A percentile compares a stretch with the other conserved stretches of the same genome.
phyloP scores from a whole-genome alignment of 92 coral and sea anemone species.

The Epizoanthus scotinus region DNA sequence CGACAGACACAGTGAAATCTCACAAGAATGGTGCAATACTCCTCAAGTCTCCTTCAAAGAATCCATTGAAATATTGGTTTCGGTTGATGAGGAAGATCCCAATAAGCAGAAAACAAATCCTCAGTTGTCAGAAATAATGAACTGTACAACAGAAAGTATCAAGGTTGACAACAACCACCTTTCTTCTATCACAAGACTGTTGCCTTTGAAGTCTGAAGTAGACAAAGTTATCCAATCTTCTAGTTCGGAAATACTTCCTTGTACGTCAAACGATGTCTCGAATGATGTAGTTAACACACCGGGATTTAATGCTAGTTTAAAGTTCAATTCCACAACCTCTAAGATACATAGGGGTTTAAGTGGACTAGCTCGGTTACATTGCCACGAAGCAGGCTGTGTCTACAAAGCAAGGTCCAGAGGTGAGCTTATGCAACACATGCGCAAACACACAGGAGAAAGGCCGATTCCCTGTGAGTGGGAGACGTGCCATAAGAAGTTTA shows the following conservation, averaged over 20 bases:
- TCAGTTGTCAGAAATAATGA: too few species aligned
- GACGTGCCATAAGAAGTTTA: constrained; percentile 50
- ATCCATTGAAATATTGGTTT: constrained; percentile 18
- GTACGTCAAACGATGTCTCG: too few species aligned
- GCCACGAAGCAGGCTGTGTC: constrained; percentile 48
- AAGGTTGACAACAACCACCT: too few species aligned
- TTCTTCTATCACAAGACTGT: too few species aligned
- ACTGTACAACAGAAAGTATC: too few species aligned
- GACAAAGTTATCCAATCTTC: neutral
- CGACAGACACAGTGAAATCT: neutral
- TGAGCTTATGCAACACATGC: constrained; percentile 52
- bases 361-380: constrained; percentile 24
- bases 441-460: constrained; percentile 58
- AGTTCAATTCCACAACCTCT: neutral
- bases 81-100: neutral
- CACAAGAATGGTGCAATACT: neutral
- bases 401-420: constrained; percentile 60
- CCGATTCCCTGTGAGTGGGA: constrained; percentile 62
- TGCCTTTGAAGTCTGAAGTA: too few species aligned
- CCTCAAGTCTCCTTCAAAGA: constrained; percentile 22
- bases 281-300: too few species aligned
- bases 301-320: too few species aligned
- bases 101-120: too few species aligned
- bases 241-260: neutral
- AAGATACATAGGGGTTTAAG: neutral